Evolutionary conservation across 2,888 invertebrate species (phyloP).

Genomic region (Pheosia gnoma): DNA sequence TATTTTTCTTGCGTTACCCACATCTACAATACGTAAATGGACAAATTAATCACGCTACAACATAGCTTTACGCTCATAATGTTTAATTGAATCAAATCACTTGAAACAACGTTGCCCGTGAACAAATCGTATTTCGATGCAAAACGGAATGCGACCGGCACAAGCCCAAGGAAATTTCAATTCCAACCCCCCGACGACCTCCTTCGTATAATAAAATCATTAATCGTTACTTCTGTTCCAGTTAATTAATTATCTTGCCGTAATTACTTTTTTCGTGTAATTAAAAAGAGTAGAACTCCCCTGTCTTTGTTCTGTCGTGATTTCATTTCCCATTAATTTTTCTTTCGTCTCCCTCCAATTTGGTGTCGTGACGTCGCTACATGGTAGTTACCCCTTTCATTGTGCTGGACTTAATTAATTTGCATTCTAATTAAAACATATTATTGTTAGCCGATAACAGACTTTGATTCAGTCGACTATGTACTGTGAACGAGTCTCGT

Average conservation of each 20-base stretch:
- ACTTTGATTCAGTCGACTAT: slow-evolving; percentile 43
- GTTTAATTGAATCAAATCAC: slow-evolving; percentile 74
- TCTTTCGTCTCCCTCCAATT: slow-evolving; percentile 86
- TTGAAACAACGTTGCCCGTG: slow-evolving; percentile 62
- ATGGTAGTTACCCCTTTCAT: slow-evolving; percentile 81
- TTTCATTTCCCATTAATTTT: slow-evolving; percentile 84
- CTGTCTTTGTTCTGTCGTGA: slow-evolving; percentile 83
- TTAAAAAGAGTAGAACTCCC: slow-evolving; percentile 84
- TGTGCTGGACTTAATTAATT: slow-evolving; percentile 81
- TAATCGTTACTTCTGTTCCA: slow-evolving; percentile 85
- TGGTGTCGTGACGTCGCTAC: slow-evolving; percentile 77
- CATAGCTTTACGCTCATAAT: slow-evolving; percentile 56
- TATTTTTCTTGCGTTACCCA: slow-evolving; percentile 33
- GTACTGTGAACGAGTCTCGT: not conserved
- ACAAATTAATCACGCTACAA: slow-evolving; percentile 53
- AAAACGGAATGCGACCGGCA: slow-evolving; percentile 60
- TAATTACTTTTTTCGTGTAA: slow-evolving; percentile 85
- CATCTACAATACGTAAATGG: slow-evolving; percentile 39
- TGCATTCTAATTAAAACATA: slow-evolving; percentile 81
- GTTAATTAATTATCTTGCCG: slow-evolving; percentile 84
- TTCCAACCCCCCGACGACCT: slow-evolving; percentile 73
- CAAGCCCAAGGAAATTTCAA: slow-evolving; percentile 74
- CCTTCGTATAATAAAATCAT: slow-evolving; percentile 84
- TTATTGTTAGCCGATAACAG: slow-evolving; percentile 66
- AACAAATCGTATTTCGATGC: slow-evolving; percentile 71